Conservation (phyloP, 2,113 vertebrate genomes). For the Rhea pennata region DNA sequence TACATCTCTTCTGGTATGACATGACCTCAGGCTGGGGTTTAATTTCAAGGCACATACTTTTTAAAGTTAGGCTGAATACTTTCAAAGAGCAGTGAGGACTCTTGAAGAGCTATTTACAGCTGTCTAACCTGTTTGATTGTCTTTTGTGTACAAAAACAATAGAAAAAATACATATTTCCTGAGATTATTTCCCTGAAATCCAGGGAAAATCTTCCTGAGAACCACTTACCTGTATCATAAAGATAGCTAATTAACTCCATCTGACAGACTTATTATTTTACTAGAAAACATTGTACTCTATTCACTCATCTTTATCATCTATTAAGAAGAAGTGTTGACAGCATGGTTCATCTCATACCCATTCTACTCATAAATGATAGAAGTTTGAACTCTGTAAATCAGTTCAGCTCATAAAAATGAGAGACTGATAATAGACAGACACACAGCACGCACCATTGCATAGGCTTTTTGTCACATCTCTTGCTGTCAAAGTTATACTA, state of each 20-base stretch:
- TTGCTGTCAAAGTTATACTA: neutral
- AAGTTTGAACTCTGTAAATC: slow-evolving; percentile 16
- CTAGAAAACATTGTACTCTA: neutral
- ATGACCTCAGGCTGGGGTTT: neutral
- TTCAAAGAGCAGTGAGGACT: neutral
- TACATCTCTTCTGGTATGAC: neutral
- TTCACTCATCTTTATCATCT: neutral
- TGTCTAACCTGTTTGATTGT: neutral
- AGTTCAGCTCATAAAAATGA: slow-evolving; percentile 1
- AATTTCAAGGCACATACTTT: neutral
- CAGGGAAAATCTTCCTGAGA: neutral
- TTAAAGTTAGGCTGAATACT: neutral
- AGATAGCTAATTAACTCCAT: neutral
- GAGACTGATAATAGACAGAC: neutral
- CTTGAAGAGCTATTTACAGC: neutral
- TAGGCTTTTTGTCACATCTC: neutral
- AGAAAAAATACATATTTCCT: neutral
- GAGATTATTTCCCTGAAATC: neutral
- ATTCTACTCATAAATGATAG: neutral
- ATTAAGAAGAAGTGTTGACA: neutral
- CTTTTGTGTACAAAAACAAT: neutral
- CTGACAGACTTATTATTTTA: neutral
- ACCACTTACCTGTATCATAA: neutral
- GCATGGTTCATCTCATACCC: neutral
- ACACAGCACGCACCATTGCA: neutral